Conservation (phyloP, 2,797 vertebrate species). For the Sebastes cheni region DNA sequence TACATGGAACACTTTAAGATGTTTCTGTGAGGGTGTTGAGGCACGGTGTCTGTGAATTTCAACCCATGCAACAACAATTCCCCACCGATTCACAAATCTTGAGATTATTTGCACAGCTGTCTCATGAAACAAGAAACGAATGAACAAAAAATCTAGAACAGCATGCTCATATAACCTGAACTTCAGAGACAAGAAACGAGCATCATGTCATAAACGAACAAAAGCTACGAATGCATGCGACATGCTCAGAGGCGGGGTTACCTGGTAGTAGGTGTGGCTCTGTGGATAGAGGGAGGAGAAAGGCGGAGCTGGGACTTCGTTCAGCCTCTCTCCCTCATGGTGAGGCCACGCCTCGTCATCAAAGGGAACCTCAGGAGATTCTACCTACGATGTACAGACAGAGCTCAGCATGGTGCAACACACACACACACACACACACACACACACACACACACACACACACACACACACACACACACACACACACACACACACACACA, state of each 20-base stretch:
- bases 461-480: not conserved
- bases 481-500: constrained; percentile 6
- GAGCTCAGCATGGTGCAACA: constrained; percentile 54
- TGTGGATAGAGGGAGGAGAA: constrained; percentile 83
- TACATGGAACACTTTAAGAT: not conserved
- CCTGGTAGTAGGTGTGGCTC: constrained; percentile 81
- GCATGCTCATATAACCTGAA: constrained; percentile 16
- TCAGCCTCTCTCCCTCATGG: constrained; percentile 74
- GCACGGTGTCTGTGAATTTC: not conserved
- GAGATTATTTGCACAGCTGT: not conserved
- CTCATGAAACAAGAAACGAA: not conserved
- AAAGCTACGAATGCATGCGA: constrained; percentile 37
- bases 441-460: constrained; percentile 1
- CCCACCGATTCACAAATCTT: not conserved
- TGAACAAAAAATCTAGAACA: fast-evolving
- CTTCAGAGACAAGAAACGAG: not conserved
- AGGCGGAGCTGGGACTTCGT: constrained; percentile 75
- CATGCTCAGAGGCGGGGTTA: constrained; percentile 59
- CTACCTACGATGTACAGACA: constrained; percentile 81
- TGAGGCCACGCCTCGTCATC: constrained; percentile 78
- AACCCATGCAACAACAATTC: not conserved
- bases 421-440: constrained; percentile 1
- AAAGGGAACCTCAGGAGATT: constrained; percentile 80
- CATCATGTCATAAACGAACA: constrained; percentile 1
- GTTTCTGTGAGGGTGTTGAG: not conserved